Evolutionary conservation across 2,888 invertebrate species (phyloP).

Genomic region (Acleris sparsana): DNA sequence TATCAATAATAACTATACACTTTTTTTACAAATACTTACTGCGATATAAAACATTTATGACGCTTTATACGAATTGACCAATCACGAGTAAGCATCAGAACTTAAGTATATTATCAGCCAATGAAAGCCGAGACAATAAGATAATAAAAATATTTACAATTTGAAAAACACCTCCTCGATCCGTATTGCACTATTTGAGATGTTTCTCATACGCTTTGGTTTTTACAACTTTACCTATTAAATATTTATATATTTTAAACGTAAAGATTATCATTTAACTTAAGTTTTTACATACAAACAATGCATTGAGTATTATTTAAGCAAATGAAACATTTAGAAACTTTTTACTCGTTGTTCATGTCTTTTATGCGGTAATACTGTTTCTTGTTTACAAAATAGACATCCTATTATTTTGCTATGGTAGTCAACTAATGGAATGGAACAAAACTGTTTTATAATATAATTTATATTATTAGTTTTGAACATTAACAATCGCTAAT

Average conservation of each 20-base stretch:
- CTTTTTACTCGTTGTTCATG: neutral
- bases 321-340: neutral
- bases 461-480: neutral
- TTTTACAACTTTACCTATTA: conserved; percentile 24
- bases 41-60: conserved; percentile 6
- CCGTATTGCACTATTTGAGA: conserved; percentile 32
- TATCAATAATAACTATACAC: conserved; percentile 25
- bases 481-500: too few relatives aligned
- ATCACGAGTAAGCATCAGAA: conserved; percentile 22
- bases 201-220: conserved; percentile 28
- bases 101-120: conserved; percentile 17
- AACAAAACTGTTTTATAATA: neutral
- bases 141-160: conserved; percentile 31
- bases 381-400: conserved; percentile 6
- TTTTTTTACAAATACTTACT: conserved; percentile 23
- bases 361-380: neutral
- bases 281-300: neutral
- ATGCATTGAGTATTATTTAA: conserved; percentile 6
- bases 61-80: neutral
- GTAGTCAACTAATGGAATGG: conserved; percentile 23
- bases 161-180: conserved; percentile 23
- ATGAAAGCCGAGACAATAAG: conserved; percentile 22
- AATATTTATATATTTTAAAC: conserved; percentile 27
- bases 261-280: conserved; percentile 4
- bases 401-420: neutral